Evolutionary conservation across 2,888 invertebrate genomes (phyloP), one percentile per base, ranked within the genome.

Genomic region (Aphelenchoides bicaudatus): DNA sequence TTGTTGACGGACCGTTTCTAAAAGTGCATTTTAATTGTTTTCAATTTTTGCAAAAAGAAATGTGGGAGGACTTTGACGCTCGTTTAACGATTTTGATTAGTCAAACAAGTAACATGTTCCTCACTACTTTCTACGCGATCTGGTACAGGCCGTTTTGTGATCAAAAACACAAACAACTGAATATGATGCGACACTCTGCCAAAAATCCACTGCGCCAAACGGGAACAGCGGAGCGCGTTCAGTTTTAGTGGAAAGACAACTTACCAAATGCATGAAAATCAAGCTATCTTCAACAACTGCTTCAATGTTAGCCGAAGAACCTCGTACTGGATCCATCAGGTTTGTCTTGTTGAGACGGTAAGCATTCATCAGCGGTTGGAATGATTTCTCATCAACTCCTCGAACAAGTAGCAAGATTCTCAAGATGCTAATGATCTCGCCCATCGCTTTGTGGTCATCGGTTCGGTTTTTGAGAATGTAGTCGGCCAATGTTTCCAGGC

Each of bases 391-490:
- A 21, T 54, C 55, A 1, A 54, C 21, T 8, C 55, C 55, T 2
- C 55, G 56, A 8, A 54, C 55, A 8, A 39, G 55, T 13, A 54
- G 34, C 29, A 54, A 29, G 13, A 64, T 27, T 4, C 23, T 28
- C 10, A 67, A 28, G 27, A 62, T 54, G 21, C 39, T 55, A 19
- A 61, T 38, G 21, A 69, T 16, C 27, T 63, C 57, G 19, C 56
- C 16, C 25, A 58, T 46, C 2, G 59, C 51, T 31, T 71, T 71
- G 4, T 70, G 84, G 39, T 91, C 89, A 72, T 90, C 90, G 66
- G 88, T 87, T 62, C 85, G 85, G 53, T 84, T 83, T 5, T 81
- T 79, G 55, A 88, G 80, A 80, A 90, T 82, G 71, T 85, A 84
- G 51, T 82, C 83, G 79, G 87, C 87, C 8, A 88, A 82, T 2